Conservation (phyloP, 2,113 vertebrate genomes). For the Uria lomvia region DNA sequence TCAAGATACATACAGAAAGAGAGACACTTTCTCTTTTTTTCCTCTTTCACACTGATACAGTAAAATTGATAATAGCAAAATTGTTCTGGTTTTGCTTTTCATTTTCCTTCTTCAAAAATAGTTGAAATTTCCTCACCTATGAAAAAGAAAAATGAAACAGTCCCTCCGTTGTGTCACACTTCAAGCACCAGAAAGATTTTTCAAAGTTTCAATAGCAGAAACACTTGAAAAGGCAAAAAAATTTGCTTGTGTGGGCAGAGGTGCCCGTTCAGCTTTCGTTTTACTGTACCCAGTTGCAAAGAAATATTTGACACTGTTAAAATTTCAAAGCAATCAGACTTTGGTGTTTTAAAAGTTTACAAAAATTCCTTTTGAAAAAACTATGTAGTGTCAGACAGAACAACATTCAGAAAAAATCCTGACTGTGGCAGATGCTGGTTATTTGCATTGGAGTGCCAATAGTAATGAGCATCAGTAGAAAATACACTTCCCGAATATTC, state of each 20-base stretch:
- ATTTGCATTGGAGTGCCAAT: background rate
- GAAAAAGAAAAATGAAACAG: background rate
- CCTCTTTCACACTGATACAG: background rate
- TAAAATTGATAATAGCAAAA: background rate
- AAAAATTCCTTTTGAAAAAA: background rate
- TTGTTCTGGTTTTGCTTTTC: background rate
- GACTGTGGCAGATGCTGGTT: background rate
- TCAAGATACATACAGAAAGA: background rate
- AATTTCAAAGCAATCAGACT: background rate
- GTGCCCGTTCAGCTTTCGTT: constrained; percentile 1
- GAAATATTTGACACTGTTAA: background rate
- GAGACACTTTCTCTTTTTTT: background rate
- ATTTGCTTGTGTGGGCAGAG: background rate
- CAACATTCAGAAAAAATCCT: background rate
- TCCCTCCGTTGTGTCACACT: background rate
- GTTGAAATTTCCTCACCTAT: background rate
- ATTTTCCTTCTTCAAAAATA: background rate
- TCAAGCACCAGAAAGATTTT: background rate
- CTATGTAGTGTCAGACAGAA: background rate
- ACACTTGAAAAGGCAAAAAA: background rate
- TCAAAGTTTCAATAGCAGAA: background rate
- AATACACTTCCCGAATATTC: background rate
- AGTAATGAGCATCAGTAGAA: background rate
- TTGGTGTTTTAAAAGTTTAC: background rate
- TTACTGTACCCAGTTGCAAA: background rate